phyloP scores from a whole-genome alignment of 2,888 invertebrate species.

The Coremacera marginata region DNA sequence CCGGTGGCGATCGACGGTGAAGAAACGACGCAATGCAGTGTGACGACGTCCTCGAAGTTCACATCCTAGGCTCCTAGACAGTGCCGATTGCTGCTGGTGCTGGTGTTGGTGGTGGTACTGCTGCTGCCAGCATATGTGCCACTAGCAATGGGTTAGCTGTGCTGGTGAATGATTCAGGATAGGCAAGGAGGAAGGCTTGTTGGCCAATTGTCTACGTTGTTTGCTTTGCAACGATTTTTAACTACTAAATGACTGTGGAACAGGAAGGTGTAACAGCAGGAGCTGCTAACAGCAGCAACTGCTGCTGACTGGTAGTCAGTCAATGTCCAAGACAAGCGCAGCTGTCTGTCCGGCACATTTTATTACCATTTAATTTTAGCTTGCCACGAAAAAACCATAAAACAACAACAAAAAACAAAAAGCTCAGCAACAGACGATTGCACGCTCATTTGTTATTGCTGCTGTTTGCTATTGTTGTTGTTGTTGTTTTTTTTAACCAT shows the following conservation, averaged over 20 bases:
- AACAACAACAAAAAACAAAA: neutral
- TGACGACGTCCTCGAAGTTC: neutral
- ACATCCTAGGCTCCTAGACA: constrained; percentile 16
- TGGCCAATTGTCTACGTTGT: neutral
- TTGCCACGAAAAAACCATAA: neutral
- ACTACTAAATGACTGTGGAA: constrained; percentile 31
- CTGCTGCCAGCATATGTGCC: constrained; percentile 33
- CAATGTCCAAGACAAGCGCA: constrained; percentile 3
- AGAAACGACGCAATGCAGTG: too few relatives aligned
- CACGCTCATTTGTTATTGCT: neutral
- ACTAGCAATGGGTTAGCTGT: constrained; percentile 37
- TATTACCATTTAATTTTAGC: constrained; percentile 35
- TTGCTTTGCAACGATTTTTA: constrained; percentile 34
- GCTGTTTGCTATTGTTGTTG: neutral
- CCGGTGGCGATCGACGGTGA: constrained; percentile 41
- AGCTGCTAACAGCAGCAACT: constrained; percentile 42
- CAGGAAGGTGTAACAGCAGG: constrained; percentile 52
- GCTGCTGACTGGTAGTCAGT: constrained; percentile 5
- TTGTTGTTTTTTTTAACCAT: neutral
- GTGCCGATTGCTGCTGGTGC: constrained; percentile 43
- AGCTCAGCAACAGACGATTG: neutral
- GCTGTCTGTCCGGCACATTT: constrained; percentile 19
- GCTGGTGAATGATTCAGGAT: neutral
- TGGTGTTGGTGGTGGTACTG: constrained; percentile 39
- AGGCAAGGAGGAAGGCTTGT: neutral